Base-by-base conservation (phyloP, 2,888 invertebrate genomes). In the Drosophila formosana region DNA sequence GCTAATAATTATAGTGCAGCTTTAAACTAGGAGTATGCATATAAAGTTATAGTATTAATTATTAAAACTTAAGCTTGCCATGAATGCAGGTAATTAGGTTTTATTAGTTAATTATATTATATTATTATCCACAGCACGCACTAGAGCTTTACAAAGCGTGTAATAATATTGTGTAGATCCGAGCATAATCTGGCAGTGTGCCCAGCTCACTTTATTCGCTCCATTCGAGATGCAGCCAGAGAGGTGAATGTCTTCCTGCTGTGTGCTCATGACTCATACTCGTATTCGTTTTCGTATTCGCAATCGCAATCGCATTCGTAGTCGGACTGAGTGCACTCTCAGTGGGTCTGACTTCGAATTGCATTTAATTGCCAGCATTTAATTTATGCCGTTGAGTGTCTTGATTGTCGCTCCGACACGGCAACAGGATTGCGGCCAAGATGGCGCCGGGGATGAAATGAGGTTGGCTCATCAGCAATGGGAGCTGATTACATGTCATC, bases 351-450 rank as follows among this genome's bases (percentile, higher is more conserved):
- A 64, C 66, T 78, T 57, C 70, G 70, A 79, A 73, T 73, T 79
- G 79, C 78, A 76, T 79, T 79, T 79, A 79, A 79, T 76, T 79
- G 76, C 58, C 57, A 62, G 46, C 76, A 55, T 73, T 79, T 79
- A 79, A 76, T 79, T 76, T 65, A 68, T 70, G 69, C 67, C 60
- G 66, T 67, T 51, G 65, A 77, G 60, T 78, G 75, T 56, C 75
- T 78, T 75, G 72, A 77, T 77, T 77, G 78, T 69, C 47, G 69
- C 47, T 11, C 53, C 23, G 53, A 25, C 30, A n/a, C 47, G 25
- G 32, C 55, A 55, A 13, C 53, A 51, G 39, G 57, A 46, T 37
- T n/a, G 11, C 26, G 53, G 25, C 34, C 9, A 32, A 26, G 34
- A n/a, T 41, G 39, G 13, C 39, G 13, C 13, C 39, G 23, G 7